Evolutionary conservation across 2,797 vertebrate genomes (phyloP).

Genomic region (Cirrhinus mrigala): DNA sequence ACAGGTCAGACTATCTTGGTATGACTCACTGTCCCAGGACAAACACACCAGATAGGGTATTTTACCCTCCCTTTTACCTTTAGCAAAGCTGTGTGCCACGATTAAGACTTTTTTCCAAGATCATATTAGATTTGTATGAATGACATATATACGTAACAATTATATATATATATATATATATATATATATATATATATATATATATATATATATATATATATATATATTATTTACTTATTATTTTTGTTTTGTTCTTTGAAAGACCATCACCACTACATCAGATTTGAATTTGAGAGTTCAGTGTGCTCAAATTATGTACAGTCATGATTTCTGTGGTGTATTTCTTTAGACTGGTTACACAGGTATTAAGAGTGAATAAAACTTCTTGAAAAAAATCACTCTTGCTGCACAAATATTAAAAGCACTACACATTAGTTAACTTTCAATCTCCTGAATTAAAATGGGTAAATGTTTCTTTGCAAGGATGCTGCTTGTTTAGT

Average conservation of each 20-base stretch:
- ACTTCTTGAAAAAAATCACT: slow-evolving; percentile 12
- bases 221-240: no score
- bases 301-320: slow-evolving; percentile 25
- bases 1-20: slow-evolving; percentile 53
- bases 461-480: neutral
- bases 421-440: neutral
- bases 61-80: slow-evolving; percentile 42
- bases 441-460: neutral
- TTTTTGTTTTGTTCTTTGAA: neutral
- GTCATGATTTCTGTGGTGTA: slow-evolving; percentile 9
- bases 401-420: neutral
- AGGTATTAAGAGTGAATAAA: neutral
- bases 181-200: no score
- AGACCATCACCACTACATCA: neutral
- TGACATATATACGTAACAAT: no score
- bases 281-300: neutral
- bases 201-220: no score
- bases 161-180: no score
- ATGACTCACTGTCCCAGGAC: slow-evolving; percentile 68
- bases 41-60: slow-evolving; percentile 53
- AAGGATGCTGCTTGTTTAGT: neutral
- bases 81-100: neutral
- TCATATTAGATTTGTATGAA: neutral
- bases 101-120: neutral
- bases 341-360: neutral